These are phyloP conservation scores for Aulostomus chinensis DNA, from an alignment of 2,797 vertebrate genomes.

Conservation along the genomic window DNA sequence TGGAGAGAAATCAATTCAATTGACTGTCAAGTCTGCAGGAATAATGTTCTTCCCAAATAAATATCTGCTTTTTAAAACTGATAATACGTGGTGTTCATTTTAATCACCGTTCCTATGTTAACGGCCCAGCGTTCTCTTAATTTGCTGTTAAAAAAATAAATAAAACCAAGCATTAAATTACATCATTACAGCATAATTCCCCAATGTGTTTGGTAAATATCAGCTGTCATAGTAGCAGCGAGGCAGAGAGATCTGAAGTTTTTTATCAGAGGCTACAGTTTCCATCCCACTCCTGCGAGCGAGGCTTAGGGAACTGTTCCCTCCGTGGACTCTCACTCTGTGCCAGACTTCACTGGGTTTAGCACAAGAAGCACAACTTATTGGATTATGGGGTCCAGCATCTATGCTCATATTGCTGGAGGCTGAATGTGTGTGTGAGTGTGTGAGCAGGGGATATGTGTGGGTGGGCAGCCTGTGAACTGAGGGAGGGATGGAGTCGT, in stretches of 20 bases:
- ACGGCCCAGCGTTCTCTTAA: no score
- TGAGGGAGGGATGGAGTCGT: slow-evolving; percentile 29
- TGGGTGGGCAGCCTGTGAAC: slow-evolving; percentile 45
- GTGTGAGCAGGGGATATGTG: slow-evolving; percentile 17
- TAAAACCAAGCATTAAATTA: slow-evolving; percentile 31
- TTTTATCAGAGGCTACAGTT: slow-evolving; percentile 47
- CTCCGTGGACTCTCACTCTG: slow-evolving; percentile 49
- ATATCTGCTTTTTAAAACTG: no score
- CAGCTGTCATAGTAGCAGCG: slow-evolving; percentile 27
- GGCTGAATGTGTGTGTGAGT: slow-evolving; percentile 29
- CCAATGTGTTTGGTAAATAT: slow-evolving; percentile 23
- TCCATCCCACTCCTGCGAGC: slow-evolving; percentile 54
- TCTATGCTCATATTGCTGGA: slow-evolving; percentile 55
- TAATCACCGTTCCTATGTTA: no score
- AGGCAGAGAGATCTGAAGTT: slow-evolving; percentile 46
- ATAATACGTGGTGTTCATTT: no score
- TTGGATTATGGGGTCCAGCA: slow-evolving; percentile 69
- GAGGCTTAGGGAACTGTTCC: slow-evolving; percentile 47
- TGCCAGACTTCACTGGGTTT: slow-evolving; percentile 72
- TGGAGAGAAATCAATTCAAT: slow-evolving; percentile 36
- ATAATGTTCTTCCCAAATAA: slow-evolving; percentile 47
- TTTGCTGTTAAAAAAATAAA: slow-evolving; percentile 5
- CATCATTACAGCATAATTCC: slow-evolving; percentile 42
- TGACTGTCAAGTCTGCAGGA: slow-evolving; percentile 26
- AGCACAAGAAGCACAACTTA: slow-evolving; percentile 69